These are phyloP conservation scores for Pristionchus japonicus DNA, from an alignment of 2,888 invertebrate genomes.

Conservation along the genomic window DNA sequence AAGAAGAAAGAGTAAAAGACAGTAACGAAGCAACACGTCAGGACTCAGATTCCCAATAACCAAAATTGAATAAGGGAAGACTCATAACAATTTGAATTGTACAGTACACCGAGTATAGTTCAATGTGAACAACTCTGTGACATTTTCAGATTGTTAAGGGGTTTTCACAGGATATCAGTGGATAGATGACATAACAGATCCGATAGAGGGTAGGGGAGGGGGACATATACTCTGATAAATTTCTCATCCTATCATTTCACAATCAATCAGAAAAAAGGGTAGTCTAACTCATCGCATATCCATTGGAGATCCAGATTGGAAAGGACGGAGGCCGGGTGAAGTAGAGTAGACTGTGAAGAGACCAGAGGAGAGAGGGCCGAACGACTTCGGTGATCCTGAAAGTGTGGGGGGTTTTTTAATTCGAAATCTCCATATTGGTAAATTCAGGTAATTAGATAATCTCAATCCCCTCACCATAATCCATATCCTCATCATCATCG, in stretches of 20 bases:
- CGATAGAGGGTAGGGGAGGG: not conserved
- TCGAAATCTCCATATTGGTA: no score
- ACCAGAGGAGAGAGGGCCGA: not conserved
- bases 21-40: not conserved
- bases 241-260: constrained; percentile 4
- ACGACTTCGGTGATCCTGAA: constrained; percentile 31
- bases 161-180: not conserved
- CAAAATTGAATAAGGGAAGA: not conserved
- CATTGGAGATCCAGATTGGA: constrained; percentile 46
- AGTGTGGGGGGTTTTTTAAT: no score
- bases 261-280: not conserved
- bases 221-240: not conserved
- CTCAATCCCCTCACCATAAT: constrained; percentile 22
- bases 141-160: not conserved
- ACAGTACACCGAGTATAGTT: not conserved
- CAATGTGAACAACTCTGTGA: not conserved
- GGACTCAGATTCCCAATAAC: constrained; percentile 16
- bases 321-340: constrained; percentile 45
- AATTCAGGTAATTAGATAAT: no score
- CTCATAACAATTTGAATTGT: not conserved
- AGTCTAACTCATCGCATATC: constrained; percentile 27
- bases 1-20: not conserved
- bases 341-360: constrained; percentile 44
- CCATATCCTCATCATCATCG: constrained; percentile 58
- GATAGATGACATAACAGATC: not conserved